Evolutionary conservation across 2,113 vertebrate species (phyloP).

Genomic region (Tachysurus fulvidraco): DNA sequence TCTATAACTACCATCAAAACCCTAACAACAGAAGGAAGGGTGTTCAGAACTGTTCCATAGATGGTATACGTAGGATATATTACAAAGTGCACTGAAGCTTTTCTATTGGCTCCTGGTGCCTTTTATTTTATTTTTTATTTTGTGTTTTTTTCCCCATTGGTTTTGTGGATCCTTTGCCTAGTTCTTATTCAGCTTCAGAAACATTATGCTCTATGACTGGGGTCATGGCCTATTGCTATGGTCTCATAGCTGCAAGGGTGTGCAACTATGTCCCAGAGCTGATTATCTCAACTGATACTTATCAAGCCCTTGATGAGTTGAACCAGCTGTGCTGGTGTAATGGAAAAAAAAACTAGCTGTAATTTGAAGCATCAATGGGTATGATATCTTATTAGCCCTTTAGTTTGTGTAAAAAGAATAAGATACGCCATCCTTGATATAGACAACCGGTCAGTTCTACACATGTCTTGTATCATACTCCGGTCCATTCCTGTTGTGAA

Average conservation of each 20-base stretch:
- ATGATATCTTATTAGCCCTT: not conserved
- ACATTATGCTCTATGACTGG: not conserved
- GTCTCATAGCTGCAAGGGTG: not conserved
- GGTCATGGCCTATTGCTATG: not conserved
- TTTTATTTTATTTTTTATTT: not conserved
- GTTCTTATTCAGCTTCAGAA: too few species aligned
- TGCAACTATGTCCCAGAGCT: not conserved
- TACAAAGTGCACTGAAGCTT: not conserved
- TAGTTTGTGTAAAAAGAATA: not conserved
- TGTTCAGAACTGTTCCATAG: not conserved
- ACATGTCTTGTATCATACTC: not conserved
- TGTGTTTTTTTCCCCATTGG: not conserved
- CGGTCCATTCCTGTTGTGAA: not conserved
- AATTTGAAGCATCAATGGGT: not conserved
- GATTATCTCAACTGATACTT: conserved; percentile 1
- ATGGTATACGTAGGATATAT: not conserved
- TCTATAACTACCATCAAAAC: not conserved
- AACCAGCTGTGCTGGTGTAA: conserved; percentile 6
- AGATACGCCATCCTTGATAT: not conserved
- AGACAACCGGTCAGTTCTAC: not conserved
- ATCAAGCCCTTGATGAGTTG: not conserved
- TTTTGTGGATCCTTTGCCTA: not conserved
- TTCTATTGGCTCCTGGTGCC: not conserved
- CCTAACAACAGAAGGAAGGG: not conserved
- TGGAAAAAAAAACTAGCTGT: not conserved